Evolutionary conservation across 2,797 vertebrate species (phyloP), one percentile per base, ranked within the genome.

Genomic region (Threskiornis aethiopicus): DNA sequence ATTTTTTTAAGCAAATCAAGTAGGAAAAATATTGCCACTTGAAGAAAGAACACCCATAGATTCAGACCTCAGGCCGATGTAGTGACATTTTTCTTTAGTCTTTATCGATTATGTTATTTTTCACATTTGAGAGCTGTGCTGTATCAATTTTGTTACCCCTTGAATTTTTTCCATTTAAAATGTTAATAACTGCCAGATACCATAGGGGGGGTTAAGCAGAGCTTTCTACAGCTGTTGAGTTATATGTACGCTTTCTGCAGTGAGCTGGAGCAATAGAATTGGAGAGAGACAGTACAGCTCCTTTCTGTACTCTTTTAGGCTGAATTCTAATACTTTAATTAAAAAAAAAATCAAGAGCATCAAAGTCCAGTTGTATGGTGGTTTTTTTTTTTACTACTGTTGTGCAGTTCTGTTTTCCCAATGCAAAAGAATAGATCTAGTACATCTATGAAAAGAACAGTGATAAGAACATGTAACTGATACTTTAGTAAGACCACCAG

Each of bases 141-240:
- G 28, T 29, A n/a, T 54, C 12, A 61, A 13, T 79, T 89, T 71
- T 35, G 6, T 79, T 76, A 64, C 13, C 14, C 4, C 37, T 35
- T 66, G 20, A 44, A 3, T 47, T 79, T 16, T 59, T 52, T 47
- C 22, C 16, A 21, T 41, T 70, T 80, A 37, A 81, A 51, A 10
- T 37, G 19, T 70, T 51, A 80, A 20, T 18, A 75, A 33, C 24
- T 39, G 31, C 26, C 22, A 67, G 47, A 67, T 25, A 62, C 4
- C 7, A 6, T 1, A 29, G 10, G 3, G 13, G 1, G 1, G 3
- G 19, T 11, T 41, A 41, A 41, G 37, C 42, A 66, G 18, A 67
- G 11, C 7, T 69, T 87, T 82, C 51, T 66, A 29, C n/a, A 81
- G 14, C 42, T 62, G 14, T 55, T 17, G n/a, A 67, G 9, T 39